Conservation (phyloP, 2,113 vertebrate genomes). For the Onychostruthus taczanowskii region DNA sequence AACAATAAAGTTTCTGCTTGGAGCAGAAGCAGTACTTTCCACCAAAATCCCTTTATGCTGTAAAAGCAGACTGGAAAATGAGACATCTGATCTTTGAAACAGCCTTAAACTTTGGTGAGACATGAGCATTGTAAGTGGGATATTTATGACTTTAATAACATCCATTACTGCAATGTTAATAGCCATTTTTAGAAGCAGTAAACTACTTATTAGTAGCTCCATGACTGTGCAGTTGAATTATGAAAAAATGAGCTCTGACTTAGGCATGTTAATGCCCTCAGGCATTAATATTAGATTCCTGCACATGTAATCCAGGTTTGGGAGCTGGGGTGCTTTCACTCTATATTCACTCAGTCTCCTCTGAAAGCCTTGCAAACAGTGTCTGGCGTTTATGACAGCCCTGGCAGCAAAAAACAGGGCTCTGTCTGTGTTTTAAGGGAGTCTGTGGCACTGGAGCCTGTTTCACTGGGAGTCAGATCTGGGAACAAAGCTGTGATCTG, state of each 20-base stretch:
- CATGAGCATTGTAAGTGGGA: not conserved
- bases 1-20: not conserved
- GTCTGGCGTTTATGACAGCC: not conserved
- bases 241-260: not conserved
- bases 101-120: not conserved
- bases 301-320: not conserved
- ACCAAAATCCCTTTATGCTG: not conserved
- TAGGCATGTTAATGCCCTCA: not conserved
- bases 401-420: not conserved
- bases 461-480: not conserved
- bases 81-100: not conserved
- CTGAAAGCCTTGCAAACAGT: not conserved
- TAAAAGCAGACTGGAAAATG: not conserved
- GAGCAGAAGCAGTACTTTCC: not conserved
- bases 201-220: not conserved
- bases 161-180: not conserved
- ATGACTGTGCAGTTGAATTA: not conserved
- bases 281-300: not conserved
- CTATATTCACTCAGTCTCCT: not conserved
- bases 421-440: not conserved
- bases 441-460: not conserved
- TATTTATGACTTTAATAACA: conserved; percentile 22
- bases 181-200: not conserved
- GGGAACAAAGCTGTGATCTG: fast-evolving
- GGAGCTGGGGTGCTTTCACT: not conserved